Base-by-base conservation (phyloP, 2,888 invertebrate genomes). In the Drosophila meridiana region DNA sequence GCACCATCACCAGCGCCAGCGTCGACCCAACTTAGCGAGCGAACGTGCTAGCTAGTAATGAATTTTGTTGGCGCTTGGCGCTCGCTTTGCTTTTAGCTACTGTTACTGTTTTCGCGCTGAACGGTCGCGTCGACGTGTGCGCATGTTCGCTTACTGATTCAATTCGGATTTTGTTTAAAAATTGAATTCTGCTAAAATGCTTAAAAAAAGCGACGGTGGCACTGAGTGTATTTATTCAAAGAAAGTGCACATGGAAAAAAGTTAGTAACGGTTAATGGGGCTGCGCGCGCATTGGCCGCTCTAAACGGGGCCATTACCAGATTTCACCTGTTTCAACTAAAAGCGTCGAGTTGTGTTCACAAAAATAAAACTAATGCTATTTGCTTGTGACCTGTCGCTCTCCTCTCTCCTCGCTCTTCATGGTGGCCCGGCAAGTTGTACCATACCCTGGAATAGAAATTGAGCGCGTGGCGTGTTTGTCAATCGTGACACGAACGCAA, bases 251-350 rank as follows among this genome's bases (percentile, higher is more conserved):
- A 52, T 71, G 36, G 61, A 45, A 9, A 77, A 82, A 89, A 87
- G 87, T 87, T 82, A 82, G 89, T 87, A 81, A 68, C 67, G 57
- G 71, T 57, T 53, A 52, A 9, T 59, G 7, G 59, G 61, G 64
- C 58, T 69, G 69, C 68, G 80, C 74, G 74, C 81, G 72, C 81
- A 81, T 63, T 42, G 59, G 45, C 34, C 9, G 36, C 40, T 47
- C 20, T 40, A n/a, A 14, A 38, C 20, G 3, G 38, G 43, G 45
- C 30, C 36, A 36, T 48, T 20, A 26, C 56, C 53, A 63, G 80
- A 69, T 80, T 55, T 45, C 47, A 48, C 80, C 55, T 72, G 72
- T 72, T 67, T 62, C 6, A 78, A 53, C 67, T 52, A 58, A 60
- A 53, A 50, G n/a, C 53, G 53, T 43, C 55, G 28, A 64, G 47